A percentile compares a stretch with the other conserved stretches of the same genome.
Conservation (phyloP, 2,797 vertebrate genomes). For the Crossoptilon crossoptilon region DNA sequence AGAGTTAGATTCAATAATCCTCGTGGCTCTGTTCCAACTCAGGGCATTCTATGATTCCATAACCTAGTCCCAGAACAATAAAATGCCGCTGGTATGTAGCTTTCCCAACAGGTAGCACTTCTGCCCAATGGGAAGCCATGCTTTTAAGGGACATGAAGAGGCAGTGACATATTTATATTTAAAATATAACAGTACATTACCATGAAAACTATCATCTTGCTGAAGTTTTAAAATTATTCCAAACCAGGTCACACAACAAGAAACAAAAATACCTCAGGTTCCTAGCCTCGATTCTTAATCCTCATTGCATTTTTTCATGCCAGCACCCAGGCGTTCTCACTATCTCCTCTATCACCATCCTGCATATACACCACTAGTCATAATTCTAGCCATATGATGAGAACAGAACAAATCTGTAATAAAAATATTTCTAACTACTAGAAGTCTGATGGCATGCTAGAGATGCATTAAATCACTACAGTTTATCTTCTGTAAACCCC, state of each 20-base stretch:
- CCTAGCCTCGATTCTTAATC: not conserved
- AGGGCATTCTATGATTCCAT: not conserved
- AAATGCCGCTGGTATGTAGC: not conserved
- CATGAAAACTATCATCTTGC: not conserved
- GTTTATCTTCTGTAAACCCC: conserved; percentile 12
- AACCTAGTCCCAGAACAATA: not conserved
- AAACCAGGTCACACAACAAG: not conserved
- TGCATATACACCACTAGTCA: not conserved
- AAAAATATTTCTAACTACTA: not conserved
- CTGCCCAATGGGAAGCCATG: not conserved
- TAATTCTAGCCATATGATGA: not conserved
- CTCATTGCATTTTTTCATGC: not conserved
- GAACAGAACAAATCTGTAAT: conserved; percentile 16
- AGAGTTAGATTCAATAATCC: not conserved
- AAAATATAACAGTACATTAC: not conserved
- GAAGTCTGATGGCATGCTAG: not conserved
- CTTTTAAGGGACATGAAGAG: not conserved
- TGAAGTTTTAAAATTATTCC: not conserved
- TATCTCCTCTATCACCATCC: not conserved
- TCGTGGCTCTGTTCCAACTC: not conserved
- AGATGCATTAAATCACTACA: not conserved
- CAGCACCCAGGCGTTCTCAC: not conserved
- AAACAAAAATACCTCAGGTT: not conserved
- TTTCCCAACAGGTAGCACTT: not conserved
- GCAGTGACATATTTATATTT: not conserved